These are phyloP conservation scores for Drosophila kambysellisi DNA, from an alignment of 2,888 invertebrate species.

Conservation along the genomic window DNA sequence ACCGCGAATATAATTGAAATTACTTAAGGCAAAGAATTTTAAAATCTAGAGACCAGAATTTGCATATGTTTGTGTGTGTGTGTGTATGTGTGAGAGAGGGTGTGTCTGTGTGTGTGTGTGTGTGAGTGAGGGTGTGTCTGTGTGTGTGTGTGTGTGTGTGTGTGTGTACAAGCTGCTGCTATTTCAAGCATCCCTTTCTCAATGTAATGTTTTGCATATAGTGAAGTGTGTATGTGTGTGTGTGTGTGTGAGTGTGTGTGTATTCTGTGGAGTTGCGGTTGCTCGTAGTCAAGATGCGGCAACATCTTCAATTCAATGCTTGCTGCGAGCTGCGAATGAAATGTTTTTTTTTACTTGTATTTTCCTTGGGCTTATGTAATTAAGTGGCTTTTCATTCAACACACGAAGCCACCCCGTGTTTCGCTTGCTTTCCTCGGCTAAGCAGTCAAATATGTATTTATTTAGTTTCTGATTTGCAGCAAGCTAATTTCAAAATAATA, in stretches of 20 bases:
- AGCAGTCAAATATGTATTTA: too few species aligned
- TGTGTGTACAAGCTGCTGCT: neutral
- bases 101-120: neutral
- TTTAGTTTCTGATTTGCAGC: neutral
- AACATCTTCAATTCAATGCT: constrained; percentile 9
- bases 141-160: neutral
- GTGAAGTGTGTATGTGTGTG: neutral
- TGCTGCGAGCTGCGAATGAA: neutral
- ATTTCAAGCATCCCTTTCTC: neutral
- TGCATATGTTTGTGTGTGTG: neutral
- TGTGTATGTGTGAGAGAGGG: neutral
- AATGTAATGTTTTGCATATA: neutral
- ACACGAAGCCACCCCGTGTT: neutral
- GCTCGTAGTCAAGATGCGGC: neutral
- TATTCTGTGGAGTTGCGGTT: constrained; percentile 24
- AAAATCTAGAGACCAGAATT: neutral
- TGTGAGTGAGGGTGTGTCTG: neutral
- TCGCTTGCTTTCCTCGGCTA: neutral
- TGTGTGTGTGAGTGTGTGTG: neutral
- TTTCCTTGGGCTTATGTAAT: neutral
- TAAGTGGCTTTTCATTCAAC: neutral
- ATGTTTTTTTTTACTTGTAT: neutral
- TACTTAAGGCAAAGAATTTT: constrained; percentile 9
- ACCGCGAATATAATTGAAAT: constrained; percentile 19
- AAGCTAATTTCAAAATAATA: neutral